Evolutionary conservation across 2,113 vertebrate species (phyloP).

Genomic region (Amblyopsis rosae): DNA sequence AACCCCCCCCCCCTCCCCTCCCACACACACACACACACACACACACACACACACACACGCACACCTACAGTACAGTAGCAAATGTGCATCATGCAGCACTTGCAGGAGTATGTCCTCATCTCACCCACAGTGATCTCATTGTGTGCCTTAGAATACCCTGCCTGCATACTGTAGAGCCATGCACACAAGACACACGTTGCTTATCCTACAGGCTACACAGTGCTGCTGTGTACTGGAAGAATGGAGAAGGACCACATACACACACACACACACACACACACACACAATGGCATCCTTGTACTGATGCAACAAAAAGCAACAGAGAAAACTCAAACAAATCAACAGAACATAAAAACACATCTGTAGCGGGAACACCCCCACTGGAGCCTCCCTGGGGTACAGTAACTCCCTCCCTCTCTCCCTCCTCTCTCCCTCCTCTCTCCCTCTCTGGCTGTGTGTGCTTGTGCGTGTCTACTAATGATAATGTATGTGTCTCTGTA

Average conservation of each 20-base stretch:
- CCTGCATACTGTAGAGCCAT: too few relatives aligned
- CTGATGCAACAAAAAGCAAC: slow-evolving; percentile 76
- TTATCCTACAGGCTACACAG: slow-evolving; percentile 11
- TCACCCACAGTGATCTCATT: slow-evolving; percentile 46
- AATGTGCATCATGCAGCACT: too few relatives aligned
- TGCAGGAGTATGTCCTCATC: slow-evolving; percentile 10
- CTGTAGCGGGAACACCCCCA: slow-evolving; percentile 56
- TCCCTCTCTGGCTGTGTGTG: background rate
- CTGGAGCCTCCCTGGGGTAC: slow-evolving; percentile 48
- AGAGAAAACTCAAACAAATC: slow-evolving; percentile 64
- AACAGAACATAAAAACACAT: slow-evolving; percentile 34
- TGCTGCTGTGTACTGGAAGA: background rate
- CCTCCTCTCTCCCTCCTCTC: too few relatives aligned
- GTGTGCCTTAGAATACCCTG: slow-evolving; percentile 55
- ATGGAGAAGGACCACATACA: background rate
- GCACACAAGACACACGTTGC: slow-evolving; percentile 14
- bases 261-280: background rate
- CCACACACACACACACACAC: too few relatives aligned
- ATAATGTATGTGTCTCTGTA: slow-evolving; percentile 23
- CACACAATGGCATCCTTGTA: slow-evolving; percentile 55
- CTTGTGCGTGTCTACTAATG: slow-evolving; percentile 23
- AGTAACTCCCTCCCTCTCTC: background rate
- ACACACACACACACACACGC: too few relatives aligned
- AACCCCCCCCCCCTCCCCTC: too few relatives aligned
- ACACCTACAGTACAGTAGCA: too few relatives aligned